Evolutionary conservation across 2,113 vertebrate species (phyloP), one percentile per base, ranked within the genome.

Genomic region (Dipodomys merriami): DNA sequence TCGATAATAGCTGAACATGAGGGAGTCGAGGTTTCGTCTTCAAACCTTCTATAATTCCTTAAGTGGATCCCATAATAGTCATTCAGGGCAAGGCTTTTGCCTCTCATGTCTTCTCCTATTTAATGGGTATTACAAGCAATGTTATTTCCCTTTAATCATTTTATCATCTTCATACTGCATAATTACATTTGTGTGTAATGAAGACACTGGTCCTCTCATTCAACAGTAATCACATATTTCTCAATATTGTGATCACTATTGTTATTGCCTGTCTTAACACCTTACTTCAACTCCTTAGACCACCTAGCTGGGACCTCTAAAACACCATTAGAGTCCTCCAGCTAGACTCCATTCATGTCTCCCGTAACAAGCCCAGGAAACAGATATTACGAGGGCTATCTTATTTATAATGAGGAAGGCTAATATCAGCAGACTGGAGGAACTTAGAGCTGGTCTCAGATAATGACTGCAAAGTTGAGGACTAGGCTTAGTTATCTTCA

Each of bases 231-330:
- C 6, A 62, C 33, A 44, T 29, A 5, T 35, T 23, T 15, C 30
- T 22, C 60, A 4, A 30, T 1, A 9, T n/a, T 25, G 30, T 1
- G 27, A 33, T 7, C 1, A 2, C 76, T 10, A 1, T 23, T 9
- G 20, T 11, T 29, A 8, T 19, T 7, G 4, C 5, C 35, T 44
- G 2, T 1, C 25, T 25, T 25, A 2, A 9, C 9, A 22, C 19
- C 20, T 9, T 2, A 1, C 80, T 57, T 30, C 27, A 22, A 5
- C 23, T 62, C 19, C 30, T 22, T 67, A 8, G 23, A 2, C 1
- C 2, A 20, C 23, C 15, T 12, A 2, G 0, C 3, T 57, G 0
- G 0, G 13, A 2, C 3, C 39, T 8, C 8, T 4, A 13, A 29
- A 60, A 71, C 7, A 5, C 0, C 6, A 2, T 44, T 19, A 19